A percentile compares a stretch with the other conserved stretches of the same genome.
Evolutionary conservation across 1,140 invertebrate genomes (phyloP).

Genomic region (Dreissena polymorpha): DNA sequence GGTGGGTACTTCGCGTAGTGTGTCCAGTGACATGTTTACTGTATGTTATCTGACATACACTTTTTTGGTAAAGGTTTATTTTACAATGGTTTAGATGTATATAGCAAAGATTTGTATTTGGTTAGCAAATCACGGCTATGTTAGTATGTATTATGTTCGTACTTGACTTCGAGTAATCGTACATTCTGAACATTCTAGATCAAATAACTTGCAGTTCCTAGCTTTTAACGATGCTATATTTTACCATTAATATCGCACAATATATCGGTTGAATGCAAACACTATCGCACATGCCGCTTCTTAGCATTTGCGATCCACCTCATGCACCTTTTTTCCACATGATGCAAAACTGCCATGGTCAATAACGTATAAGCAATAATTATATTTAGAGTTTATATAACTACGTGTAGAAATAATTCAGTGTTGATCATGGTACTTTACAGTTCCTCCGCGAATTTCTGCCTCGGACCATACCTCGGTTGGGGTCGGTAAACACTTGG

Average conservation of each 20-base stretch:
- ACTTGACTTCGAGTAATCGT: neutral
- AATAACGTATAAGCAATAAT: no score
- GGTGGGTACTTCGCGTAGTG: conserved; percentile 1
- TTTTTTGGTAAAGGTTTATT: no score
- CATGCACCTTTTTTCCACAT: neutral
- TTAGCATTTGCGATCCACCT: no score
- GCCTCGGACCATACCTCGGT: conserved; percentile 9
- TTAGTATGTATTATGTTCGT: neutral
- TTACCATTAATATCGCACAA: no score
- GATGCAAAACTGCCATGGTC: neutral
- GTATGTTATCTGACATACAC: neutral
- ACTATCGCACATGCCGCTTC: no score
- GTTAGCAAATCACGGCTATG: neutral
- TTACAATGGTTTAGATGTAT: neutral
- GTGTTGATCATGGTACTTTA: neutral
- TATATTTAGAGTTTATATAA: neutral
- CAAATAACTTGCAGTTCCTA: neutral
- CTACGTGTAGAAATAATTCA: neutral
- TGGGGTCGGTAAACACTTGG: neutral
- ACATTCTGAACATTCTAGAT: neutral
- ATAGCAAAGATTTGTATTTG: neutral
- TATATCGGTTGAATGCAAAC: no score
- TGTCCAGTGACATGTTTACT: neutral
- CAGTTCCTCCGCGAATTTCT: conserved; percentile 31
- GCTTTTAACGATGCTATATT: neutral